phyloP scores from a whole-genome alignment of 64 coral and sea anemone species.

The Stichodactyla helianthus region DNA sequence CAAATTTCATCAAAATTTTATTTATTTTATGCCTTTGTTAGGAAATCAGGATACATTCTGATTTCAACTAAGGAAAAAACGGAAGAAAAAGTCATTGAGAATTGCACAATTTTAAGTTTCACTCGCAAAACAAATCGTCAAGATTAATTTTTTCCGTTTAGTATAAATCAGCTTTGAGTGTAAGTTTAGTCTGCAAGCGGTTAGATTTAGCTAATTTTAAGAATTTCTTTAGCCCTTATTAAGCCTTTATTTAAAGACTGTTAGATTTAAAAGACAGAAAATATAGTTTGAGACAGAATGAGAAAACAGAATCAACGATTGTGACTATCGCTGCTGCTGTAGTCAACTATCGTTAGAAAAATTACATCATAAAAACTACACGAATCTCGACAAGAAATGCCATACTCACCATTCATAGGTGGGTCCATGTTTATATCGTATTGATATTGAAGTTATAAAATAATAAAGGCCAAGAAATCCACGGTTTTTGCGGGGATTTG shows the following conservation, averaged over 20 bases:
- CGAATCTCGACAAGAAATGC: background rate
- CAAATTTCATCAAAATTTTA: background rate
- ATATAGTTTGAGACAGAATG: background rate
- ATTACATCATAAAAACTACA: background rate
- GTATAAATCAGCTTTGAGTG: too few relatives aligned
- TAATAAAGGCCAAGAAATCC: background rate
- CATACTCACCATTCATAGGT: slow-evolving; percentile 11
- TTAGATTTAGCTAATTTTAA: background rate
- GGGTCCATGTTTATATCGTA: background rate
- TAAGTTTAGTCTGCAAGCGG: too few relatives aligned
- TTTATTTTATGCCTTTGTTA: background rate
- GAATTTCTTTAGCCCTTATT: background rate
- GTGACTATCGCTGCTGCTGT: background rate
- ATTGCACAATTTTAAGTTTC: background rate
- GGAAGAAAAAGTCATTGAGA: background rate
- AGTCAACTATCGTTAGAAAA: background rate
- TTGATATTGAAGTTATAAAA: background rate
- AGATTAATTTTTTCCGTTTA: too few relatives aligned
- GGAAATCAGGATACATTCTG: background rate
- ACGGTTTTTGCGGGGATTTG: background rate
- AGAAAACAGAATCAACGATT: background rate
- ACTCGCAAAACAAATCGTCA: background rate
- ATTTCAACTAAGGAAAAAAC: background rate
- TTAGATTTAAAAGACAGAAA: background rate
- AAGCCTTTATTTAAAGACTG: background rate